Conservation (phyloP, 23 tunicate species). For the Halocynthia roretzi region DNA sequence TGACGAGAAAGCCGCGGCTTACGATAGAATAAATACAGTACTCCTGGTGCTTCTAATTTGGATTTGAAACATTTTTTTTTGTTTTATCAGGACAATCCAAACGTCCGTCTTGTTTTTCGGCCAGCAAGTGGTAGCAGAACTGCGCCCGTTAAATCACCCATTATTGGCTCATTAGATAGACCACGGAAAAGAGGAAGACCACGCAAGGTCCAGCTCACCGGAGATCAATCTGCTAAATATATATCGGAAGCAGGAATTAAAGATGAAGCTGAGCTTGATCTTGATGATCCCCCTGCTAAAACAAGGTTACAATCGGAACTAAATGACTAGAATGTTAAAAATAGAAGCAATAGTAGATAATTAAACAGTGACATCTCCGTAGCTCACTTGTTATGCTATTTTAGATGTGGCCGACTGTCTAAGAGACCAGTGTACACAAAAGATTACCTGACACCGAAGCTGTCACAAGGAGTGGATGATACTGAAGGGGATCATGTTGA, state of each 20-base stretch:
- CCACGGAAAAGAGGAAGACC: conserved; percentile 75
- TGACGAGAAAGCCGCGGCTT: no score
- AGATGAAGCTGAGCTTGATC: conserved; percentile 10
- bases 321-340: no score
- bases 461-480: conserved; percentile 13
- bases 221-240: background rate
- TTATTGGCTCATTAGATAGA: background rate
- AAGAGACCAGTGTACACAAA: conserved; percentile 70
- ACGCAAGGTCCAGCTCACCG: conserved; percentile 18
- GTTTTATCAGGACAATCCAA: conserved; percentile 74
- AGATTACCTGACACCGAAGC: conserved; percentile 56
- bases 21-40: no score
- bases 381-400: background rate
- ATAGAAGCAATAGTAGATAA: no score
- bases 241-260: background rate
- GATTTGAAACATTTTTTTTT: background rate
- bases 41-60: background rate
- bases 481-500: background rate
- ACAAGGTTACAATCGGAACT: background rate
- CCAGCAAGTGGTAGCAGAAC: conserved; percentile 51
- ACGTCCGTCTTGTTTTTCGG: conserved; percentile 86
- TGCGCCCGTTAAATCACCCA: conserved; percentile 7
- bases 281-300: conserved; percentile 23
- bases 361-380: no score
- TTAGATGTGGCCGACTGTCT: conserved; percentile 59